Percentiles rank a stretch among this genome's conserved stretches.
These are phyloP conservation scores for Coilia nasus DNA, from an alignment of 2,797 vertebrate genomes.

Conservation along the genomic window DNA sequence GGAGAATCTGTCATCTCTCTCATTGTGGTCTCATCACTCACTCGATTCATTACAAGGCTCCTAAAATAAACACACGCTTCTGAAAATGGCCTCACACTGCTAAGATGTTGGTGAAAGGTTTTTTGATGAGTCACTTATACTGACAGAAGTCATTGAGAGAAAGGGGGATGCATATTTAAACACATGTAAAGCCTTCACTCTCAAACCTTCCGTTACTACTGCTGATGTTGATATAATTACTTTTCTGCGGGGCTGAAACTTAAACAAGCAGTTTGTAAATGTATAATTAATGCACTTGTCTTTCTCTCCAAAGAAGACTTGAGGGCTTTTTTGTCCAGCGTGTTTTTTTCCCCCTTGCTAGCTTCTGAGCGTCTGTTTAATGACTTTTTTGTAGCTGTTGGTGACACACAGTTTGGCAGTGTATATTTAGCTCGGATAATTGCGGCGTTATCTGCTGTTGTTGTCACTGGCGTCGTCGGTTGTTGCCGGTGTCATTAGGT, in stretches of 20 bases:
- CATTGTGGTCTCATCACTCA: conserved; percentile 42
- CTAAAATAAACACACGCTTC: conserved; percentile 39
- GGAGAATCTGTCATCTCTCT: background rate
- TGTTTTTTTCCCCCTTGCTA: background rate
- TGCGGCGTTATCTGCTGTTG: conserved; percentile 58
- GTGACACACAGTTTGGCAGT: conserved; percentile 53
- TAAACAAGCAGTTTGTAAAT: conserved; percentile 9
- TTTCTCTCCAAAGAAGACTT: background rate
- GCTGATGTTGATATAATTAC: background rate
- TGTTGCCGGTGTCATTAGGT: conserved; percentile 54
- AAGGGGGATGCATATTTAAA: background rate
- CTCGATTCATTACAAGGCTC: conserved; percentile 43
- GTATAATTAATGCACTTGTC: conserved; percentile 21
- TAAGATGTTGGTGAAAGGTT: background rate
- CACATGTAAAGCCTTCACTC: background rate
- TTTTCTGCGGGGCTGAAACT: background rate
- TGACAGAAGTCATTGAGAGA: background rate
- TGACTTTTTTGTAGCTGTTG: conserved; percentile 50
- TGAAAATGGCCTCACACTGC: background rate
- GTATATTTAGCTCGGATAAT: conserved; percentile 59
- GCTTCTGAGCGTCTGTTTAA: conserved; percentile 45
- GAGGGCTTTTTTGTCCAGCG: background rate
- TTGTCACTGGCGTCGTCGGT: conserved; percentile 53
- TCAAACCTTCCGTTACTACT: background rate
- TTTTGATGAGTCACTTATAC: background rate